Conservation (phyloP, 2,888 invertebrate genomes). For the Chirona hameri region DNA sequence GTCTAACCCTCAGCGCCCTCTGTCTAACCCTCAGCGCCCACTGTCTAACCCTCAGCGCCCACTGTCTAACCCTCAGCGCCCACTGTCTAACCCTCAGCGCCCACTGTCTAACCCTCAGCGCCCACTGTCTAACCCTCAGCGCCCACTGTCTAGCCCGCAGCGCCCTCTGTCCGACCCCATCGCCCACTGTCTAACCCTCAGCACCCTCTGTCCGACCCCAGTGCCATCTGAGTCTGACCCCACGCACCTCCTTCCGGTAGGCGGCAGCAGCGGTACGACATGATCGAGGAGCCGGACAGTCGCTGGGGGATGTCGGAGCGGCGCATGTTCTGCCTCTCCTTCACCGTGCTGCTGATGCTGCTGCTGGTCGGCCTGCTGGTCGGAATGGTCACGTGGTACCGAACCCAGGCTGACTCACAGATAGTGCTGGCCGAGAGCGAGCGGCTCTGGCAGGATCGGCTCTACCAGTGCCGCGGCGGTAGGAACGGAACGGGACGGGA, state of each 20-base stretch:
- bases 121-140: no score
- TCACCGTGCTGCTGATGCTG: background rate
- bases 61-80: no score
- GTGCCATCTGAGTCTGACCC: no score
- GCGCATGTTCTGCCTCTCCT: background rate
- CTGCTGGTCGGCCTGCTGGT: conserved; percentile 5
- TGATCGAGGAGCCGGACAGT: conserved; percentile 4
- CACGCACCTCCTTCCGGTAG: no score
- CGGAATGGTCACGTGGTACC: conserved; percentile 29
- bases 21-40: no score
- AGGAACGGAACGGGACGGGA: background rate
- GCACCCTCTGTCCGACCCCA: background rate
- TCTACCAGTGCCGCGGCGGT: background rate
- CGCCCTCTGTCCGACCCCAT: background rate
- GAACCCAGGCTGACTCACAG: background rate
- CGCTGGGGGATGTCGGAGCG: background rate
- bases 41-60: no score
- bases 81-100: background rate
- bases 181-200: no score
- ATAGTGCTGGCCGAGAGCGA: background rate
- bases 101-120: no score
- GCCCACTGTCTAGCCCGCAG: no score
- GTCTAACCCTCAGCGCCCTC: no score
- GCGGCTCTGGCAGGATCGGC: background rate
- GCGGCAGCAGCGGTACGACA: background rate